Base-by-base conservation (phyloP, 1,140 invertebrate genomes). In the fruit fly (Drosophila melanogaster) region DNA sequence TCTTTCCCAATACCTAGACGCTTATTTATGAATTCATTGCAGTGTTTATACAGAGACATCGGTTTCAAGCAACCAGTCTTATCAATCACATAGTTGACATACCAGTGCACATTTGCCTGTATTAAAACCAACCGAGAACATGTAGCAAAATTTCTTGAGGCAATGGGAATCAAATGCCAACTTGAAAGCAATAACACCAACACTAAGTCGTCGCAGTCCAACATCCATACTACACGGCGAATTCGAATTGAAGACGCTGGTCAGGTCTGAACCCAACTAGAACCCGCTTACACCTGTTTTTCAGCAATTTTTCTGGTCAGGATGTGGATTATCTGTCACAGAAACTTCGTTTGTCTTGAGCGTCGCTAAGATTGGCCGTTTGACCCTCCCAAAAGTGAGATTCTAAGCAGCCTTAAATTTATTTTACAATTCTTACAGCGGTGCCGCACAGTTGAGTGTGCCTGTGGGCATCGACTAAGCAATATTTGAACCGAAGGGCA, bases 151-250 rank as follows among this genome's bases (percentile, higher is more conserved):
- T 87, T 87, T 72, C 55, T 87, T 79, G 79, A 84, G 84, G 84
- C 84, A 89, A 87, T 77, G 84, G 80, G 84, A 87, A 87, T 84
- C 84, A 87, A 87, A 87, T 89, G 84, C 84, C 84, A 87, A 84
- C 84, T 89, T 87, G 76, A 89, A 87, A 79, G 85, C 84, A 89
- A 87, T 81, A 87, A 79, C 66, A 86, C 60, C 59, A 77, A 78
- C 56, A 69, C 53, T 62, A 33, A 73, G 72, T 49, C 80, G 53
- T 43, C 53, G 69, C 51, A 77, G 57, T 65, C 40, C 59, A 77
- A 69, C 72, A 76, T 66, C 43, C 53, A 76, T 77, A 64, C 59
- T 61, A 79, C 26, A 61, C 47, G 65, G 53, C 70, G 40, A 75
- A 47, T 62, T 56, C 58, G 37, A 60, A 62, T 53, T 43, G 15